phyloP scores from a whole-genome alignment of 1,140 invertebrate species.

The Tetragonula clypearis region DNA sequence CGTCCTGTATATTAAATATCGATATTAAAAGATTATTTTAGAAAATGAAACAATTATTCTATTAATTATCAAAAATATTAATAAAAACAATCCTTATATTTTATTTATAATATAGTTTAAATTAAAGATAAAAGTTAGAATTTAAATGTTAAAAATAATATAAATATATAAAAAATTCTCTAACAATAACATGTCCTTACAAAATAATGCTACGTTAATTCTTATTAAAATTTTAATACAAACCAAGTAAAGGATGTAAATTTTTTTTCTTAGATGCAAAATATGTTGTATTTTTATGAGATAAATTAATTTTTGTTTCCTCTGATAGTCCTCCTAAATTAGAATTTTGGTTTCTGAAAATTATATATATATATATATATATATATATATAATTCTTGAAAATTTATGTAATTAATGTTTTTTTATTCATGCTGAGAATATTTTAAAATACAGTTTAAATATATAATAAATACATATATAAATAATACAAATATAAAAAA shows the following conservation, averaged over 20 bases:
- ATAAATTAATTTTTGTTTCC: conserved; percentile 64
- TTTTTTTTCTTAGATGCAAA: conserved; percentile 79
- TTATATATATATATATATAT: conserved; percentile 30
- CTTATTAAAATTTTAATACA: conserved; percentile 62
- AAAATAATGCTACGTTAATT: conserved; percentile 1
- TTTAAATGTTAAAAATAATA: neutral
- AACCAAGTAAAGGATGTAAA: conserved; percentile 78
- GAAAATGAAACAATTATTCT: too few species aligned
- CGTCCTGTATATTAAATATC: conserved; percentile 70
- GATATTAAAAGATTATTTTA: conserved; percentile 6
- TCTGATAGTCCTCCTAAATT: conserved; percentile 68
- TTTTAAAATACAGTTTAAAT: conserved; percentile 1
- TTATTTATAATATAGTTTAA: too few species aligned
- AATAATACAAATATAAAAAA: neutral
- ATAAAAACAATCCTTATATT: too few species aligned
- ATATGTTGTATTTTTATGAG: conserved; percentile 67
- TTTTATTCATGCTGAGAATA: conserved; percentile 55
- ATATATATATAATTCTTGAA: neutral
- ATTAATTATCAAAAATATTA: neutral
- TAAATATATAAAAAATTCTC: neutral
- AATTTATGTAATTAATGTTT: neutral
- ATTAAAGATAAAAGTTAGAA: neutral
- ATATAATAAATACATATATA: neutral
- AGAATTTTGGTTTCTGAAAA: conserved; percentile 77
- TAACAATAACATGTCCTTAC: too few species aligned